Percentiles rank a stretch among this genome's conserved stretches.
Evolutionary conservation across 2,113 vertebrate genomes (phyloP).

Genomic region (Pleuronectes platessa): DNA sequence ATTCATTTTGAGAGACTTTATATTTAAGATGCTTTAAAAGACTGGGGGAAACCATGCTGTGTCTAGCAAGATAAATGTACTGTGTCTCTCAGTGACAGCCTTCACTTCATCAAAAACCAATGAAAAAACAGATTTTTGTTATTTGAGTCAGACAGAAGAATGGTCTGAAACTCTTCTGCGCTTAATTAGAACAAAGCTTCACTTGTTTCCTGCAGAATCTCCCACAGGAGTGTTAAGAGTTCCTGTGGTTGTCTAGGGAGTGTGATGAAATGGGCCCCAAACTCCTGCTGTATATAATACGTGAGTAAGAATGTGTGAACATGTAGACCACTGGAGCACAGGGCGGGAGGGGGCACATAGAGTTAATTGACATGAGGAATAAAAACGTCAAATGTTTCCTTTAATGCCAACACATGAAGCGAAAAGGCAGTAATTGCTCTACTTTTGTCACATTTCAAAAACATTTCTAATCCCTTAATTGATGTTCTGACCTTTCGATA

Average conservation of each 20-base stretch:
- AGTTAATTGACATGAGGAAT: neutral
- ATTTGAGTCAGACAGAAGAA: conserved; percentile 17
- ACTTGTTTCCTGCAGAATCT: conserved; percentile 51
- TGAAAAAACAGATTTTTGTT: conserved; percentile 34
- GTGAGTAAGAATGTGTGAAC: conserved; percentile 1
- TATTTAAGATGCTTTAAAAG: conserved; percentile 28
- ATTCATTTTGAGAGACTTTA: conserved; percentile 6
- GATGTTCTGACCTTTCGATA: neutral
- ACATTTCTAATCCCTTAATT: neutral
- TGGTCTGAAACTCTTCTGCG: conserved; percentile 36
- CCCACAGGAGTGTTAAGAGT: conserved; percentile 38
- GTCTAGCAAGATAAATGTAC: conserved; percentile 15
- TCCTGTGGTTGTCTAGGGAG: conserved; percentile 44
- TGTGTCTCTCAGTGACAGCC: conserved; percentile 3
- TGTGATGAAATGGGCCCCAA: conserved; percentile 49
- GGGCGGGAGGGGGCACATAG: neutral
- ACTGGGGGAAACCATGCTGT: conserved; percentile 13
- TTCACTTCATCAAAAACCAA: conserved; percentile 40
- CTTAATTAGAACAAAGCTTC: conserved; percentile 68
- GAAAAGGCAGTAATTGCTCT: neutral
- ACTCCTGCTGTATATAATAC: conserved; percentile 11
- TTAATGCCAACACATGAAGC: neutral
- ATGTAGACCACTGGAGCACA: neutral
- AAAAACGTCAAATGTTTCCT: neutral
- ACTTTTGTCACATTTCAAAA: neutral